Percentiles rank a stretch among this genome's conserved stretches.
Conservation (phyloP, 1,140 invertebrate species). For the Sitophilus oryzae region DNA sequence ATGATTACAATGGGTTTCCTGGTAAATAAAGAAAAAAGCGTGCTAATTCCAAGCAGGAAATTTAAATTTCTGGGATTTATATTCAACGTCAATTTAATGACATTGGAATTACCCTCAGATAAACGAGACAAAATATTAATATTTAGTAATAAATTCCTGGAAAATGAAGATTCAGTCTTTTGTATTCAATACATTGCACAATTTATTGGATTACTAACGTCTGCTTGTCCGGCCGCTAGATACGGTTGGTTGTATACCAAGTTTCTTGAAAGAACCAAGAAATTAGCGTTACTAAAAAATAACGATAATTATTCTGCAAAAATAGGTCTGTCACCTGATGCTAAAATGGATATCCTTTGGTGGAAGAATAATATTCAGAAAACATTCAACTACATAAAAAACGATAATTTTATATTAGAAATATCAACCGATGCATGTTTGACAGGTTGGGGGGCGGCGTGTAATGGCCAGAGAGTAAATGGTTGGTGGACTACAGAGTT, state of each 20-base stretch:
- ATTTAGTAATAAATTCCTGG: too few relatives aligned
- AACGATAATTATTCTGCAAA: conserved; percentile 23
- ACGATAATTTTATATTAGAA: conserved; percentile 17
- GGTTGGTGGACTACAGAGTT: conserved; percentile 25
- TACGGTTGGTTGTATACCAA: not conserved
- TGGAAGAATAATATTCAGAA: conserved; percentile 25
- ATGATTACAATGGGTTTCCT: conserved; percentile 21
- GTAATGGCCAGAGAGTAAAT: conserved; percentile 19
- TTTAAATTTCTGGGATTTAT: conserved; percentile 30
- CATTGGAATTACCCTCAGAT: too few relatives aligned
- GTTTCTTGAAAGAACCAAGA: conserved; percentile 22
- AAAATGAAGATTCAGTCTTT: too few relatives aligned
- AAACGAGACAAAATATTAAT: too few relatives aligned
- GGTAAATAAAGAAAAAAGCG: conserved; percentile 30
- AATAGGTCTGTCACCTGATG: conserved; percentile 22
- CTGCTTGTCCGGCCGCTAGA: too few relatives aligned
- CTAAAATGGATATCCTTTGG: conserved; percentile 23
- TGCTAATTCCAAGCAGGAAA: conserved; percentile 18
- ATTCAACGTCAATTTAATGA: too few relatives aligned
- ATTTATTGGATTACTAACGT: too few relatives aligned
- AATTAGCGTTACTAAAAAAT: conserved; percentile 8
- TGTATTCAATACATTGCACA: too few relatives aligned
- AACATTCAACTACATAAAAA: conserved; percentile 11
- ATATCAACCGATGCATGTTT: conserved; percentile 36
- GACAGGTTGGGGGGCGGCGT: conserved; percentile 33